These are phyloP conservation scores for Phycodurus eques DNA, from an alignment of 2,113 vertebrate species.

Conservation along the genomic window DNA sequence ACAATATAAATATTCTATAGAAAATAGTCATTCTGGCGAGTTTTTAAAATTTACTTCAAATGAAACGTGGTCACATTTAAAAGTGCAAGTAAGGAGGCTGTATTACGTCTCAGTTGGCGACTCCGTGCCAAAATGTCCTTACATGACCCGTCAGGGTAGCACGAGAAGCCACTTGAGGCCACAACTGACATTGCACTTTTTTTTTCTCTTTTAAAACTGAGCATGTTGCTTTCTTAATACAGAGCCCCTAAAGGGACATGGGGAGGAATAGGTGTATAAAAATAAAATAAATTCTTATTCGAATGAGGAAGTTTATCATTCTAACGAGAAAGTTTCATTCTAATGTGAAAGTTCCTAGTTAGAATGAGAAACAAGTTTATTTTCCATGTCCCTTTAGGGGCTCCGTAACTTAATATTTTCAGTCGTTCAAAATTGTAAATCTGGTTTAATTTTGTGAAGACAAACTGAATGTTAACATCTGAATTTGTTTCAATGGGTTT, in stretches of 20 bases:
- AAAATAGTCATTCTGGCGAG: neutral
- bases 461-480: too few species aligned
- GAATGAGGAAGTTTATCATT: too few species aligned
- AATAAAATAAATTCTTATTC: too few species aligned
- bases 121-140: conserved; percentile 53
- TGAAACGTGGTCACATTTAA: neutral
- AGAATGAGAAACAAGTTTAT: too few species aligned
- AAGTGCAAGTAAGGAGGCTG: neutral
- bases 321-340: too few species aligned
- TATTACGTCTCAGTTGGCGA: conserved; percentile 14
- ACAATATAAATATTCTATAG: neutral
- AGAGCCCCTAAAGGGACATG: neutral
- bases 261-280: too few species aligned
- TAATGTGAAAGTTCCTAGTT: too few species aligned
- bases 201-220: neutral
- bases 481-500: too few species aligned
- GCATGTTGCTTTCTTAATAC: neutral
- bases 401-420: neutral
- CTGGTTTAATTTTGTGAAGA: neutral
- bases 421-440: neutral
- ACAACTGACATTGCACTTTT: conserved; percentile 14
- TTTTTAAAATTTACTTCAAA: neutral
- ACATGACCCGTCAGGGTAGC: conserved; percentile 48
- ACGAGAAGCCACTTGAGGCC: conserved; percentile 59
- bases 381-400: too few species aligned